Base-by-base conservation (phyloP, 2,113 vertebrate species). In the Pterocles burchelli region DNA sequence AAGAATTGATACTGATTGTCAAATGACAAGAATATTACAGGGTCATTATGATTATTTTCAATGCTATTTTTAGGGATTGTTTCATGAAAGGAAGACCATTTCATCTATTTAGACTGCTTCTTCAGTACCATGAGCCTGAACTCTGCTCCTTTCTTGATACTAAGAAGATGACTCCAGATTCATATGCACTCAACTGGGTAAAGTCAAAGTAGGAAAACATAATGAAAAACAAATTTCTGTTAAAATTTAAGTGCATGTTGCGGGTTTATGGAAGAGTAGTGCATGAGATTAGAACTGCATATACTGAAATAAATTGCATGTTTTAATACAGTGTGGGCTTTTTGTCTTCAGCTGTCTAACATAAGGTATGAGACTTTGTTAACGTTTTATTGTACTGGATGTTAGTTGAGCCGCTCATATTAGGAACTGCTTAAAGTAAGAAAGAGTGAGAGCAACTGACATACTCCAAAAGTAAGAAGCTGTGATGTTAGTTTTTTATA, bases 101-200 rank as follows among this genome's bases (percentile, higher is more conserved):
- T 97, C 99, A 99, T 97, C 98, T 99, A 52, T 99, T 99, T 94
- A 98, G 99, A 94, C 98, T 99, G 28, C 98, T 99, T 67, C 98
- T 99, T 93, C 99, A 99, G 92, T 99, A 99, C 97, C 99, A 99
- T 13, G 99, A 99, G 68, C 99, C 99, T 43, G 99, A 99, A 94
- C 99, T 99, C 93, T 99, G 99, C 97, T 99, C 99, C 65, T 99
- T 99, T 97, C 97, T 99, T 96, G 99, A 99, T 97, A 99, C 99
- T 89, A 99, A 99, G 98, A 99, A 99, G 98, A 99, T 99, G 97
- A 99, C 99, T 51, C 99, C 99, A 49, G 99, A 99, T 97, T 99
- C 98, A 7, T 99, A 99, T 95, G 98, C 99, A 97, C 99, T 99
- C 95, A 98, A 98, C 98, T 99, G 99, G 99, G 99, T 99, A 97